phyloP scores from a whole-genome alignment of 2,888 invertebrate species.

The Epinotia brunnichana region DNA sequence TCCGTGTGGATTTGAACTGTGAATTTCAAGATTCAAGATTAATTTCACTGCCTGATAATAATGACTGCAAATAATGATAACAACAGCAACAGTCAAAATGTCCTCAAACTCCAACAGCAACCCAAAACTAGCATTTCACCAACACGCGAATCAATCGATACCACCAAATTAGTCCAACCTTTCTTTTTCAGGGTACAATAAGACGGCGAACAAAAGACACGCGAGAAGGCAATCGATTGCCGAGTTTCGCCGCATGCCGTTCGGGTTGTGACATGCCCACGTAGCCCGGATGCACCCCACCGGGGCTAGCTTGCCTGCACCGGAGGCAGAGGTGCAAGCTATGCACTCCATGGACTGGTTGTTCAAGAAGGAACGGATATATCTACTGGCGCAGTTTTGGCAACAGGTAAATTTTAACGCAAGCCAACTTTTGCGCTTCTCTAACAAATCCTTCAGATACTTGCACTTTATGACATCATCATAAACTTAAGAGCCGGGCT shows the following conservation, averaged over 20 bases:
- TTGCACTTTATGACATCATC: no score
- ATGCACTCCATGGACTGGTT: constrained; percentile 98
- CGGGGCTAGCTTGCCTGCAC: constrained; percentile 89
- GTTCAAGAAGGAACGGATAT: constrained; percentile 97
- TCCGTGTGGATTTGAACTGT: neutral
- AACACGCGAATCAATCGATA: constrained; percentile 40
- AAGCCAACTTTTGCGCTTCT: neutral
- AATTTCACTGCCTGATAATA: neutral
- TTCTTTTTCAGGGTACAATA: constrained; percentile 72
- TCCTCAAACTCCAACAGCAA: neutral
- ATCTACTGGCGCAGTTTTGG: constrained; percentile 97
- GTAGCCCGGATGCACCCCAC: constrained; percentile 90
- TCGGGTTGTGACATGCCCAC: constrained; percentile 45
- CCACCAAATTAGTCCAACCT: constrained; percentile 78
- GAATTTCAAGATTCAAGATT: neutral
- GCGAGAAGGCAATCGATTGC: constrained; percentile 66
- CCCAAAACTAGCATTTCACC: constrained; percentile 13
- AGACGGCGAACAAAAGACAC: constrained; percentile 59
- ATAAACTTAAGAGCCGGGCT: no score
- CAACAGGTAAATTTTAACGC: constrained; percentile 91
- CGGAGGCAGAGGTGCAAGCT: constrained; percentile 95
- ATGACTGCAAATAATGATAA: neutral
- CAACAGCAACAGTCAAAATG: neutral
- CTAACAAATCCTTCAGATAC: neutral
- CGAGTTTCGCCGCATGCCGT: constrained; percentile 52